Evolutionary conservation across 1,140 invertebrate species (phyloP).

Genomic region (Drosophila sturtevanti): DNA sequence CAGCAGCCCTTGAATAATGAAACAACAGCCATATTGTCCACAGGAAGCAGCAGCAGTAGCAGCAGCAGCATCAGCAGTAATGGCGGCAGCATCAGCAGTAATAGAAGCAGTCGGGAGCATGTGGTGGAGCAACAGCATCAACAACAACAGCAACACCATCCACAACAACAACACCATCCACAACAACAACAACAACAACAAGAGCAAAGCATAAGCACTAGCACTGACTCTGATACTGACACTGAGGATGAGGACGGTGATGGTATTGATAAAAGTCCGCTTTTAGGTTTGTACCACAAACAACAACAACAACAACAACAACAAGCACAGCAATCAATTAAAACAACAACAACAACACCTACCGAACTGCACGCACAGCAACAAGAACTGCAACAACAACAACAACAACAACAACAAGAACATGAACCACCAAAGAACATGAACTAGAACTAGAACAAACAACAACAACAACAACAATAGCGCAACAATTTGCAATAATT

Average conservation of each 20-base stretch:
- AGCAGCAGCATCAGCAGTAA: constrained; percentile 35
- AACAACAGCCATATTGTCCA: constrained; percentile 63
- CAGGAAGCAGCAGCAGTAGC: constrained; percentile 46
- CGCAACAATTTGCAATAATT: too few species aligned
- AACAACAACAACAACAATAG: neutral
- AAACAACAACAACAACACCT: constrained; percentile 17
- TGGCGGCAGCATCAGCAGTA: constrained; percentile 30
- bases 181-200: constrained; percentile 50
- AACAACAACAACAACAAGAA: neutral
- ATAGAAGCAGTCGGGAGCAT: constrained; percentile 45
- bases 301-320: constrained; percentile 34
- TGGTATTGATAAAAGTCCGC: constrained; percentile 81
- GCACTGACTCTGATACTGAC: constrained; percentile 51
- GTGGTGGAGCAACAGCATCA: constrained; percentile 45
- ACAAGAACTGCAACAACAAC: neutral
- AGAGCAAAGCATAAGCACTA: constrained; percentile 49
- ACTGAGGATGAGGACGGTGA: constrained; percentile 76
- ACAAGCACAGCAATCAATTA: constrained; percentile 22
- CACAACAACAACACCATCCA: constrained; percentile 30
- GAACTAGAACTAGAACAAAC: neutral
- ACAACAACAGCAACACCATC: constrained; percentile 37
- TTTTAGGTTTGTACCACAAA: constrained; percentile 82
- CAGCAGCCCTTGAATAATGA: constrained; percentile 72
- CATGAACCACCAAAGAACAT: neutral
- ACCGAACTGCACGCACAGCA: constrained; percentile 3